Evolutionary conservation across 2,113 vertebrate species (phyloP), one percentile per base, ranked within the genome.

Genomic region (Caloenas nicobarica): DNA sequence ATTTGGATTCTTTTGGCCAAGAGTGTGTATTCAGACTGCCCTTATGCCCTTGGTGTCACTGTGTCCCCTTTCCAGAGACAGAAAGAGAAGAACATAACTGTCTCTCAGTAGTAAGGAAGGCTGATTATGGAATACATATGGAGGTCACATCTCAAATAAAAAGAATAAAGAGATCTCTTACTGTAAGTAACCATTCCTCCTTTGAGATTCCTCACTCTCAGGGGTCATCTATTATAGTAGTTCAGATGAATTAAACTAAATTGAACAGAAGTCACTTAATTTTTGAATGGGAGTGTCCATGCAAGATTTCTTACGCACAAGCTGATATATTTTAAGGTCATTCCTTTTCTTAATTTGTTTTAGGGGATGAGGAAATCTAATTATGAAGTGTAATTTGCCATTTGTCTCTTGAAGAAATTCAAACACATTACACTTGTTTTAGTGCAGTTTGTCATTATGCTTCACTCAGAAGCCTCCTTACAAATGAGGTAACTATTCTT

Each of bases 71-170:
- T 95, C 94, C 96, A 96, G 86, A 96, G 95, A 89, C 86, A 96
- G 92, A 95, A 95, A 93, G 65, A 96, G 83, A 97, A 97, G 90
- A 97, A 97, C 72, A 89, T 62, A 93, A 95, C 95, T 95, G 72
- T 95, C 68, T 94, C 88, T 95, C 88, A 95, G 65, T 64, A 92
- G 88, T 86, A 93, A 91, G 38, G 80, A 92, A 92, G 33, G 72
- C 64, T 78, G 72, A 84, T 86, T 64, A 92, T 51, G 88, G 86
- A 88, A 92, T 42, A 95, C 61, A 86, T 48, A 92, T 51, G 72
- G 94, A 95, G 76, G 93, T 89, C n/a, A 93, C 51, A 93, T 74
- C 76, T 78, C 61, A 92, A 81, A 60, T 16, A 78, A 51, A 69
- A 85, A 42, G 8, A 92, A 65, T 44, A 5, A 2, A 42, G 51